Base-by-base conservation (phyloP, 2,797 vertebrate genomes). In the Cichlasoma orientale region DNA sequence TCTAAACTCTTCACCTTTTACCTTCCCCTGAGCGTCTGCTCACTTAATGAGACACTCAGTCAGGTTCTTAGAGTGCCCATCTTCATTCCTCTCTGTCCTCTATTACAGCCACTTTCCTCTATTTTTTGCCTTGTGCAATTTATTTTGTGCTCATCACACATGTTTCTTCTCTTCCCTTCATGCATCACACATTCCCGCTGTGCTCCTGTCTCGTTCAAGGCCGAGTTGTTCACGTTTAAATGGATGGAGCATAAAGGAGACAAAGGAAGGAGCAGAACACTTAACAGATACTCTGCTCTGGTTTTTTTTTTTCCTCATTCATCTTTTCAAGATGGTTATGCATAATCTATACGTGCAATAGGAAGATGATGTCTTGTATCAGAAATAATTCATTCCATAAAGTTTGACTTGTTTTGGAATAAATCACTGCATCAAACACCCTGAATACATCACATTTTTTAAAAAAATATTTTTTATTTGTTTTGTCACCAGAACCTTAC, bases 21-120 rank as follows among this genome's bases (percentile, higher is more conserved):
- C 75, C 31, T 53, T 59, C 44, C 44, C 63, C 25, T 3, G 41
- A 50, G 44, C 44, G 11, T 27, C 25, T 10, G 2, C 47, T 55
- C 56, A 33, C 47, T 38, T 68, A 74, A 74, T 68, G 23, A 79
- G 21, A 29, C 36, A 29, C 71, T 81, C 53, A 36, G 38, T 78
- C 74, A 71, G 12, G 23, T 56, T 59, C 63, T 8, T 10, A n/a
- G 25, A 68, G 18, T 19, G 14, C 31, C 66, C n/a, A 16, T 72
- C 21, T 78, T 56, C 33, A 33, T 75, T 44, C 18, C 52, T 75
- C 52, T 50, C 77, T 10, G 7, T 55, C 59, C 11, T 56, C 61
- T 19, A 1, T 59, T 23, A n/a, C 61, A 10, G 5, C 16, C 13
- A 21, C n/a, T 55, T 14, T 58, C 25, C 63, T 23, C 47, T 7